A percentile compares a stretch with the other conserved stretches of the same genome.
These are phyloP conservation scores for Bujurquina vittata DNA, from an alignment of 2,113 vertebrate species.

Conservation along the genomic window DNA sequence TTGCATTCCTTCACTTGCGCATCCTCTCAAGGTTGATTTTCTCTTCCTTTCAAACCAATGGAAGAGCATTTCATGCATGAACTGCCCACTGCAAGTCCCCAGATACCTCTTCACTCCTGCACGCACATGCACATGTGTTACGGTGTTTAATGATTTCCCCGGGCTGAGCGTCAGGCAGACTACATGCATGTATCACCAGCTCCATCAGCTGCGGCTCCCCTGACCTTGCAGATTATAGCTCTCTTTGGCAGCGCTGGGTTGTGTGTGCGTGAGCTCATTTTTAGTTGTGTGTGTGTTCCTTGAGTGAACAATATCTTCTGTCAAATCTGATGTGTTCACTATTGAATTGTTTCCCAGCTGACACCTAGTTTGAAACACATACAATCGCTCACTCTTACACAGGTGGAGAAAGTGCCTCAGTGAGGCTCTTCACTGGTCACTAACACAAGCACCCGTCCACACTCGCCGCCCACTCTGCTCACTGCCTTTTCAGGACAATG, in stretches of 20 bases:
- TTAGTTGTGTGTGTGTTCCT: not conserved
- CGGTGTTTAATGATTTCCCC: conserved; percentile 77
- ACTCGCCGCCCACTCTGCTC: not conserved
- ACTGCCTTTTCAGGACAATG: not conserved
- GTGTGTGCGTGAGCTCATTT: conserved; percentile 22
- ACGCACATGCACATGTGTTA: conserved; percentile 59
- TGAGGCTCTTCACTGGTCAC: not conserved
- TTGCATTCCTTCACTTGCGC: conserved; percentile 23
- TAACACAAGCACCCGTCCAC: no score
- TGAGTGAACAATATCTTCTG: conserved; percentile 1
- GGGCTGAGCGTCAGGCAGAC: conserved; percentile 60
- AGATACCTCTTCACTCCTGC: conserved; percentile 17
- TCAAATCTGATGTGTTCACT: conserved; percentile 56
- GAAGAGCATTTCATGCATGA: conserved; percentile 74
- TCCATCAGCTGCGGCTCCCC: conserved; percentile 60
- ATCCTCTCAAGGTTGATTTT: conserved; percentile 59
- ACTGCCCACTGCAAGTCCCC: conserved; percentile 58
- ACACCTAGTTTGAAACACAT: conserved; percentile 55
- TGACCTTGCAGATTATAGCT: conserved; percentile 80
- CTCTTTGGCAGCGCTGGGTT: conserved; percentile 63
- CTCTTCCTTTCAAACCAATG: conserved; percentile 56
- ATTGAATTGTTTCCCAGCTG: conserved; percentile 67
- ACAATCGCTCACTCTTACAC: not conserved
- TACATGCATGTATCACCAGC: conserved; percentile 72
- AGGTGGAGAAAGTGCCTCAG: not conserved